These are phyloP conservation scores for Littorina saxatilis DNA, from an alignment of 1,140 invertebrate species.

Conservation along the genomic window DNA sequence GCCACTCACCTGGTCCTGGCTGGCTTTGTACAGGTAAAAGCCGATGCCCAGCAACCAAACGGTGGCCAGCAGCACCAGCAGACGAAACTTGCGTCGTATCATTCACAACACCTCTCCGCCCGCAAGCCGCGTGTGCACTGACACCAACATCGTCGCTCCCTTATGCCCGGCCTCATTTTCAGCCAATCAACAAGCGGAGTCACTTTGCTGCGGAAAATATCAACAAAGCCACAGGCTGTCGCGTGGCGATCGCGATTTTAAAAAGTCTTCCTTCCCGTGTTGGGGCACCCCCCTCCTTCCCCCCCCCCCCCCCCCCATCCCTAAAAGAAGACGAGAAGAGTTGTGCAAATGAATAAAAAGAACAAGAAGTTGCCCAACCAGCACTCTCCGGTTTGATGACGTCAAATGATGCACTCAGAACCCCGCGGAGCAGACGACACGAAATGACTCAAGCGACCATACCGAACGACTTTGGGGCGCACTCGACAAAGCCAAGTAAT, in stretches of 20 bases:
- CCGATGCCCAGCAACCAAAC: constrained; percentile 40
- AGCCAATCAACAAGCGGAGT: constrained; percentile 15
- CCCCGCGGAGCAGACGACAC: no score
- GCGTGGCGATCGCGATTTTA: background rate
- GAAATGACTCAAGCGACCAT: no score
- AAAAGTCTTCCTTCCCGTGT: background rate
- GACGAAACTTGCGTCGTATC: constrained; percentile 45
- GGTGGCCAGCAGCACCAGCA: constrained; percentile 46
- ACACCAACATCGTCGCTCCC: constrained; percentile 24
- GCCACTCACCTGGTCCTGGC: constrained; percentile 11
- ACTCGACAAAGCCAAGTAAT: no score
- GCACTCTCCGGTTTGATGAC: no score
- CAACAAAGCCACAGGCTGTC: constrained; percentile 15
- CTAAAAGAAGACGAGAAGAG: no score
- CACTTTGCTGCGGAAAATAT: constrained; percentile 22
- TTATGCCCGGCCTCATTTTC: constrained; percentile 5
- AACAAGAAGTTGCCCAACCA: no score
- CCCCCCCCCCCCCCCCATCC: background rate
- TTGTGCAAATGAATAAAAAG: no score
- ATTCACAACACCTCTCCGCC: constrained; percentile 35
- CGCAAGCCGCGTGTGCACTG: constrained; percentile 34
- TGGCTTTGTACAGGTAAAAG: constrained; percentile 40
- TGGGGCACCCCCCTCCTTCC: no score
- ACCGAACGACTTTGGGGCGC: no score
- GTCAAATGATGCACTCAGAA: no score